Evolutionary conservation across 2,113 vertebrate genomes (phyloP), one percentile per base, ranked within the genome.

Genomic region (Notothenia coriiceps): DNA sequence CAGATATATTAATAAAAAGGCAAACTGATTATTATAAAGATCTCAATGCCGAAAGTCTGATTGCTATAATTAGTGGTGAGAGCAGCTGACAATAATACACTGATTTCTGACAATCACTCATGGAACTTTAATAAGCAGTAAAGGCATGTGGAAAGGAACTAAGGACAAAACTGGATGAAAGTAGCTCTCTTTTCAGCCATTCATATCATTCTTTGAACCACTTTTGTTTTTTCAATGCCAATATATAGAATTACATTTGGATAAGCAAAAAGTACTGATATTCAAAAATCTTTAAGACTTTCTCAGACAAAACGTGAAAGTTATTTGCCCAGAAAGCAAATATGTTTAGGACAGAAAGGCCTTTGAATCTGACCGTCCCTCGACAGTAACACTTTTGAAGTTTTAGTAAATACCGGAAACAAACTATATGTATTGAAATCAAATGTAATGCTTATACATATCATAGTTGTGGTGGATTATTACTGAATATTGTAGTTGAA

Each of bases 21-120:
- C 11, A 73, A 49, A 49, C 22, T 62, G 66, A 73, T 75, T 50
- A 78, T 85, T 80, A 57, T 60, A 29, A 47, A 74, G 62, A 55
- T 68, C 50, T 61, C 62, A 46, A 14, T 80, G 60, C 5, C 73
- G 18, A 51, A 77, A 4, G 51, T 66, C 50, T 77, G 61, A 85
- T 80, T 84, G 70, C 70, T 84, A n/a, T 70, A 68, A 79, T 80
- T 67, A 80, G 46, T 50, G 33, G 20, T 68, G 51, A 83, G 66
- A 85, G 79, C 64, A 80, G 55, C 57, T 74, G 75, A 82, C 70
- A 76, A 70, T 77, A 52, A 76, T 77, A 43, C 4, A 0, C 66
- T 84, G 71, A 79, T 86, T 84, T 79, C 22, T 62, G 57, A 71
- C 57, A 73, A 73, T 76, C 70, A 84, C 47, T 82, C 71, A 15